Percentiles rank a stretch among this genome's conserved stretches.
phyloP scores from a whole-genome alignment of 2,888 invertebrate genomes.

The Scaptomyza flava region DNA sequence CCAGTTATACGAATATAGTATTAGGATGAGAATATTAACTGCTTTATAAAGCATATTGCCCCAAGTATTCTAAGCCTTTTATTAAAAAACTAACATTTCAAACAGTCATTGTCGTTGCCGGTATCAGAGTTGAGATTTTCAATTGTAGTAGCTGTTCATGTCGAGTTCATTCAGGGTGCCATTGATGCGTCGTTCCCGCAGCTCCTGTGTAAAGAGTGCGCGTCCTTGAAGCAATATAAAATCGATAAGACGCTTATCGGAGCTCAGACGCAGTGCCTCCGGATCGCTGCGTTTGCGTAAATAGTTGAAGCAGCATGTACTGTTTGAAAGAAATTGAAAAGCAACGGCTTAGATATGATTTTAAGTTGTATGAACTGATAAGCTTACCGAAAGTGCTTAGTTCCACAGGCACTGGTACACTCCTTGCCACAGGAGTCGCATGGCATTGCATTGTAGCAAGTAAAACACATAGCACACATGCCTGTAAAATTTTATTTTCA shows the following conservation, averaged over 20 bases:
- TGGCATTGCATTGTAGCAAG: conserved; percentile 82
- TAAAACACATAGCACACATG: conserved; percentile 65
- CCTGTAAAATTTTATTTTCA: conserved; percentile 38
- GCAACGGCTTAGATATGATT: background rate
- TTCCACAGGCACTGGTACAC: conserved; percentile 88
- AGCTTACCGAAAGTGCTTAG: conserved; percentile 86
- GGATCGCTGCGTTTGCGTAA: conserved; percentile 86
- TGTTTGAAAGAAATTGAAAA: conserved; percentile 42
- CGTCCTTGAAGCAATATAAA: conserved; percentile 81
- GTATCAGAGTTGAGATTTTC: conserved; percentile 16
- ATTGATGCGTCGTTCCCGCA: conserved; percentile 64
- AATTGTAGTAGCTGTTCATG: conserved; percentile 70
- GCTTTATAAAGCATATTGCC: conserved; percentile 72
- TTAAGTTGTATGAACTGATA: too few species aligned
- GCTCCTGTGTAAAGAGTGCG: conserved; percentile 77
- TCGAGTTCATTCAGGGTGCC: conserved; percentile 67
- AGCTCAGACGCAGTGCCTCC: conserved; percentile 73
- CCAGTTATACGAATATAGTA: background rate
- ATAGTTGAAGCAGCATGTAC: conserved; percentile 89
- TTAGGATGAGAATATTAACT: conserved; percentile 17
- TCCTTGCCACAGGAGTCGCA: conserved; percentile 88
- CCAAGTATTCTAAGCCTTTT: conserved; percentile 48
- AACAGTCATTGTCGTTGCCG: conserved; percentile 45
- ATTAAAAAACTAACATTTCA: conserved; percentile 73
- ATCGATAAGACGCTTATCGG: conserved; percentile 81